Evolutionary conservation across 2,888 invertebrate genomes (phyloP), one percentile per base, ranked within the genome.

Genomic region (Epinotia brunnichana): DNA sequence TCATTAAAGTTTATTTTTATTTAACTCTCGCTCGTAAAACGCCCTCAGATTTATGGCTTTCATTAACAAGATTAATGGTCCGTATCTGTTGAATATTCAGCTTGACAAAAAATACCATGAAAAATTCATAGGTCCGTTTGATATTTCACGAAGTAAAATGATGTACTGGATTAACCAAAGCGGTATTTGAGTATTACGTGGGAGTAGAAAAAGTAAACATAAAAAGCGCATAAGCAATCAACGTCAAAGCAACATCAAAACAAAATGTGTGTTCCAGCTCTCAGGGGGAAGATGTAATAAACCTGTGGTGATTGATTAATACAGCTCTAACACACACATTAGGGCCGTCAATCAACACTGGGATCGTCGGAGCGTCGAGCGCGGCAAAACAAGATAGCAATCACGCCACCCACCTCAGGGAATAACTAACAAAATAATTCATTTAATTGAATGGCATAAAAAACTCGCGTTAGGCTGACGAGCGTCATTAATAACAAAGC

Each of bases 401-500:
- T 87, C 89, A 48, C 48, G 78, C 84, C 87, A 84, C 86, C 90
- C 89, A 84, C 80, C 76, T 79, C 80, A 79, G 80, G 84, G 85
- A 87, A 85, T 79, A 76, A 80, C 83, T 81, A 84, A 88, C 87
- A 84, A 87, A 90, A 87, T 87, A 88, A 89, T 89, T 89, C 87
- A 86, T 88, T 85, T 89, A 87, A 87, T 87, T 86, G 83, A 88
- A 90, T 87, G 85, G 80, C 78, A 83, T 81, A 87, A 86, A 85
- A 85, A 83, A 85, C 84, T 84, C 82, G 84, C 84, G 77, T 79
- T 76, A 85, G 82, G 83, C 83, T 82, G 81, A 79, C 78, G 82
- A 83, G 77, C 82, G 81, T 87, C 92, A 90, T 92, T 92, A 91
- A 92, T 91, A 91, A 91, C 90, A 86, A 85, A 91, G 87, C 91